Percentiles rank a stretch among this genome's conserved stretches.
Evolutionary conservation across 2,113 vertebrate species (phyloP).

Genomic region (Gopherus flavomarginatus): DNA sequence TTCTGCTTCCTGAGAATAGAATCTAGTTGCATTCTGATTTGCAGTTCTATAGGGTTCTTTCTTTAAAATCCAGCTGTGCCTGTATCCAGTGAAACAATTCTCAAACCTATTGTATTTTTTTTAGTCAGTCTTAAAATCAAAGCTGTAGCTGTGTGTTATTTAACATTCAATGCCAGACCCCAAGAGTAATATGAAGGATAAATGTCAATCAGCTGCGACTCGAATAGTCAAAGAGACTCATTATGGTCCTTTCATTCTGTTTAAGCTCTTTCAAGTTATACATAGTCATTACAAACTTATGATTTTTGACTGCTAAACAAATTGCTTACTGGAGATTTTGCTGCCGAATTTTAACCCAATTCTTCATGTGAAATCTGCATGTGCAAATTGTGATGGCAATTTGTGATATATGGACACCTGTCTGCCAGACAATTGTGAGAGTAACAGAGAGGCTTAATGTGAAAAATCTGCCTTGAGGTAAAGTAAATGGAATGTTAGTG

Average conservation of each 20-base stretch:
- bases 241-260: conserved; percentile 67
- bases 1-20: background rate
- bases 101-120: fast-evolving
- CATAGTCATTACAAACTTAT: conserved; percentile 65
- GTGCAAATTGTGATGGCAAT: background rate
- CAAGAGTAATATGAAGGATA: conserved; percentile 55
- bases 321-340: conserved; percentile 69
- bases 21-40: background rate
- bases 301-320: conserved; percentile 73
- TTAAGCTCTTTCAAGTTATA: conserved; percentile 62
- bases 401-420: background rate
- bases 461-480: conserved; percentile 5
- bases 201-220: conserved; percentile 57
- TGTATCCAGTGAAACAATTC: conserved; percentile 37
- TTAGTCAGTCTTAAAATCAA: background rate
- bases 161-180: conserved; percentile 32
- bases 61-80: conserved; percentile 35
- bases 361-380: conserved; percentile 46
- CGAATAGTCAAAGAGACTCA: conserved; percentile 65
- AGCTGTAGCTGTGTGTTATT: conserved; percentile 19
- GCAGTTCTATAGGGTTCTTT: background rate
- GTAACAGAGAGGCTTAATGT: background rate
- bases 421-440: conserved; percentile 26
- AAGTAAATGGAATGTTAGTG: background rate
- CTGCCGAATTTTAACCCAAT: conserved; percentile 70